Base-by-base conservation (phyloP, 2,113 vertebrate species). In the Halcyon malimbica region DNA sequence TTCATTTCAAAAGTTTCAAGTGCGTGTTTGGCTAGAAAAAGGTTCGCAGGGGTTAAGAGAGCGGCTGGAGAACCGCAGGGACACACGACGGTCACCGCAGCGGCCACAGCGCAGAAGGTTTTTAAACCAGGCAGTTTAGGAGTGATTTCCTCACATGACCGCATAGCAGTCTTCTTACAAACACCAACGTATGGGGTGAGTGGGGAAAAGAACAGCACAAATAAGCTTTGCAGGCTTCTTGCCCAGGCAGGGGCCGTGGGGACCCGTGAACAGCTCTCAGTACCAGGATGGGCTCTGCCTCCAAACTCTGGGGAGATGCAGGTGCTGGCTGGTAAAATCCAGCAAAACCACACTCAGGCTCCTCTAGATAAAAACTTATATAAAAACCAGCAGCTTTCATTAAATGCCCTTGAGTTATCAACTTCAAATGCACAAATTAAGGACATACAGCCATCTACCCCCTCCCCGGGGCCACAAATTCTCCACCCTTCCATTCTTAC, bases 1-100 rank as follows among this genome's bases (percentile, higher is more conserved):
- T 90, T 97, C 96, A 97, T 96, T 92, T 96, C 86, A 93, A 94
- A 93, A 90, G 70, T 90, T 87, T 96, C 95, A 94, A 93, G 74
- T 50, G 24, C 5, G 31, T 75, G 80, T 82, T 96, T 96, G 76
- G 93, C 96, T 97, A 94, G 70, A 97, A 97, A 86, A 83, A 97
- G 89, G 84, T 82, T 94, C 41, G 93, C 50, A 80, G 4, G 74
- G 3, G 5, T 97, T 97, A 97, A 76, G 7, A 6, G 35, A 68
- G 53, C 1, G 2, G 39, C 1, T 48, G 60, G 37, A 64, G 63
- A 74, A 57, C 17, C 1, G 0, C 28, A 4, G 1, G 3, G 76
- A 82, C 65, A 57, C 57, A 11, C 1, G 0, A 29, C 1, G 3
- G 53, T 53, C 41, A 12, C 54, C 11, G 39, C 63, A 83, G 48